Conservation (phyloP, 2,113 vertebrate genomes). For the Ophthalmolycus amberensis region DNA sequence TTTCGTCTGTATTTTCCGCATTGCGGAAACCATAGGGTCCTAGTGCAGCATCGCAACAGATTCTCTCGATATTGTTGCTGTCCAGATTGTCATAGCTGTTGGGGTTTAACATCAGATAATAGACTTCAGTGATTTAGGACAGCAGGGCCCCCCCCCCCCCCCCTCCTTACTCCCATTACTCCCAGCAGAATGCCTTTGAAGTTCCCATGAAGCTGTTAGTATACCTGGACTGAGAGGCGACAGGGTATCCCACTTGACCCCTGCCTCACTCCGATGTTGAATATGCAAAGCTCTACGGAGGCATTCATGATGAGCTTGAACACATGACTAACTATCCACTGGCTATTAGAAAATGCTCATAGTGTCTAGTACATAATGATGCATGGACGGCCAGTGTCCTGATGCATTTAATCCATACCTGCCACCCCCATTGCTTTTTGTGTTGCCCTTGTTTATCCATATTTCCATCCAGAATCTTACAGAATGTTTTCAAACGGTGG, state of each 20-base stretch:
- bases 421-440: constrained; percentile 20
- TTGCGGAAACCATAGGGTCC: not conserved
- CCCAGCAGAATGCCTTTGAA: constrained; percentile 53
- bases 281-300: constrained; percentile 59
- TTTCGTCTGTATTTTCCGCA: not conserved
- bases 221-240: constrained; percentile 38
- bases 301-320: constrained; percentile 66
- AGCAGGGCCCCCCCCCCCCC: not conserved
- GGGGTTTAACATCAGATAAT: constrained; percentile 12
- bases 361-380: constrained; percentile 54
- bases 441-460: not conserved
- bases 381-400: constrained; percentile 17
- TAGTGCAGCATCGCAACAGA: not conserved
- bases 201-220: constrained; percentile 52
- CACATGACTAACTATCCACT: constrained; percentile 66
- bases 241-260: constrained; percentile 41
- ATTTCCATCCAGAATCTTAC: not conserved
- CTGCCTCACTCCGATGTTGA: constrained; percentile 37
- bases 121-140: not conserved
- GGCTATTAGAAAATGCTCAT: constrained; percentile 38
- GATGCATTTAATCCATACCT: constrained; percentile 55
- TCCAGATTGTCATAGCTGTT: not conserved
- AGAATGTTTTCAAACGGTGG: not conserved
- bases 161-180: constrained; percentile 3
- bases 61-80: not conserved